Evolutionary conservation across 2,797 vertebrate species (phyloP), one percentile per base, ranked within the genome.

Genomic region (Xerus rutilus): DNA sequence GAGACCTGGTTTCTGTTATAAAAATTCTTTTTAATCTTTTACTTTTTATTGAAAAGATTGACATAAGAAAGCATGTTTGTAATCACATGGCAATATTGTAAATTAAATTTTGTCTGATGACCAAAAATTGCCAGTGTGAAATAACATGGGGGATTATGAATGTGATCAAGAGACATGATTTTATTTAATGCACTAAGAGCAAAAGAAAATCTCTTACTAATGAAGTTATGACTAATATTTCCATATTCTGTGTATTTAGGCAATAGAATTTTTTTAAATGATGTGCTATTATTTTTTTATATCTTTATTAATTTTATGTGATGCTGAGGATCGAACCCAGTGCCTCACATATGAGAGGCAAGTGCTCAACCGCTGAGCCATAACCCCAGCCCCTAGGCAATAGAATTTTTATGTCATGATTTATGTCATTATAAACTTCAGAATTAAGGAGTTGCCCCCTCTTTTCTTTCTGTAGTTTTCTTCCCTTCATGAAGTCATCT

Each of bases 381-480:
- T n/a, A n/a, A n/a, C n/a, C n/a, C n/a, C n/a, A n/a, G n/a, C n/a
- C n/a, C n/a, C n/a, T 86, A 49, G 30, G 2, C 23, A 86, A 62
- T 1, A 82, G 23, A 78, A 65, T n/a, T 62, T 18, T 39, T 4
- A 84, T 43, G 59, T 54, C 45, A 39, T 30, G 52, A 45, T n/a
- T 79, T 93, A 84, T 45, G 39, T 89, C 54, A 43, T 15, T 57
- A 10, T 25, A 30, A 54, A 4, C 21, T 91, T 43, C 43, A 69
- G 25, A 67, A 82, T 47, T 93, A 77, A 95, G 35, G 15, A 39
- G 14, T 35, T 85, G 32, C 7, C 52, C 21, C 0, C 49, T 91
- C 21, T 72, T 95, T 96, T 94, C 39, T 86, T 94, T 81, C 10
- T 59, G 43, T 74, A 97, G 95, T 43, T 1, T 52, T 39, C 20